Percentiles rank a stretch among this genome's conserved stretches.
These are phyloP conservation scores for Nezara viridula DNA, from an alignment of 2,888 invertebrate species.

Conservation along the genomic window DNA sequence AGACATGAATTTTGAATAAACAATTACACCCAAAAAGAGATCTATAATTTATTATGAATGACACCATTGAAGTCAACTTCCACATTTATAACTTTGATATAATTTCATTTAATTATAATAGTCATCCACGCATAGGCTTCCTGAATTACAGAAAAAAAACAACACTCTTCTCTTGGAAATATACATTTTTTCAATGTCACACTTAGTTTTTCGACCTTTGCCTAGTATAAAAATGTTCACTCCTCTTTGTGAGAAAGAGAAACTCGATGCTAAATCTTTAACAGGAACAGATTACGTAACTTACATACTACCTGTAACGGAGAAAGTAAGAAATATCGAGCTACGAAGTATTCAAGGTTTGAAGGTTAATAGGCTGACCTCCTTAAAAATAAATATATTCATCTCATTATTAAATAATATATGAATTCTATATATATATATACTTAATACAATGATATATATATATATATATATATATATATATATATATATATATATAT, in stretches of 20 bases:
- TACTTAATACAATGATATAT: too few species aligned
- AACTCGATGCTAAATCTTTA: constrained; percentile 3
- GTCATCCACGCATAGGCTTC: too few species aligned
- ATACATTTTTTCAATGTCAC: background rate
- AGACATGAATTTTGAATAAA: too few species aligned
- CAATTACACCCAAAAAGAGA: too few species aligned
- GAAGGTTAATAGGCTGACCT: background rate
- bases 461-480: too few species aligned
- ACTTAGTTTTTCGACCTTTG: background rate
- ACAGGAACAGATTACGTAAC: constrained; percentile 11
- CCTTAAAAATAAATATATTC: background rate
- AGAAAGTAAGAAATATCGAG: background rate
- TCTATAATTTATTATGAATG: too few species aligned
- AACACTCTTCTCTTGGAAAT: background rate
- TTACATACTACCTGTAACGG: background rate
- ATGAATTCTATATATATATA: background rate
- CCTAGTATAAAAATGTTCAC: background rate
- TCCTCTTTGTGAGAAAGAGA: constrained; percentile 13
- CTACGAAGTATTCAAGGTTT: background rate
- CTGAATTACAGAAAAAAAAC: too few species aligned
- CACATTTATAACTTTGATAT: too few species aligned
- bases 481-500: too few species aligned
- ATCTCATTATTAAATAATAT: background rate
- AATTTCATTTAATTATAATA: too few species aligned
- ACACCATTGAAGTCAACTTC: too few species aligned